phyloP scores from a whole-genome alignment of 2,888 invertebrate genomes.

The Papilio protenor region DNA sequence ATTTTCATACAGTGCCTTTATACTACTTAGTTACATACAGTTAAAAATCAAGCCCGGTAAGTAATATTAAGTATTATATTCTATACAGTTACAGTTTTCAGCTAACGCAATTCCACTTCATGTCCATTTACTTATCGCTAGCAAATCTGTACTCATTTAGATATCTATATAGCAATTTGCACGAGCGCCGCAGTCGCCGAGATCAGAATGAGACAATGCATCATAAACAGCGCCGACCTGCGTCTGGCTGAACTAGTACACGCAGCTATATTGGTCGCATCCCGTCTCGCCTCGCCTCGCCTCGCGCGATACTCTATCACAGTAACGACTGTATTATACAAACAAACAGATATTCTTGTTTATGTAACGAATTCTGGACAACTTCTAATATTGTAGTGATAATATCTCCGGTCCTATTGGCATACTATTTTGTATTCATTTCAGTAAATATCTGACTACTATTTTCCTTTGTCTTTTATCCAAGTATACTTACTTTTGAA shows the following conservation, averaged over 20 bases:
- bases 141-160: slow-evolving; percentile 25
- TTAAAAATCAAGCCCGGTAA: background rate
- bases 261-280: background rate
- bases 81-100: background rate
- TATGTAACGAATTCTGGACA: background rate
- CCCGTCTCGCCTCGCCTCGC: background rate
- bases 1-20: background rate
- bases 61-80: background rate
- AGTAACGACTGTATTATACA: background rate
- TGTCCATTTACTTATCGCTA: background rate
- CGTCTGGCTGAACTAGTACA: background rate
- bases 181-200: slow-evolving; percentile 17
- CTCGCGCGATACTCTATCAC: background rate
- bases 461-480: background rate
- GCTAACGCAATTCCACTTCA: background rate
- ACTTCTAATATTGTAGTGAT: background rate
- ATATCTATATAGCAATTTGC: slow-evolving; percentile 29
- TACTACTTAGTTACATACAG: background rate
- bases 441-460: background rate
- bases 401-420: background rate
- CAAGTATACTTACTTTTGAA: background rate
- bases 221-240: background rate
- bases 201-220: slow-evolving; percentile 25
- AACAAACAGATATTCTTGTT: background rate
- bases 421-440: background rate